Conservation (phyloP, 1,140 invertebrate genomes). For the Glossosoma conforme region DNA sequence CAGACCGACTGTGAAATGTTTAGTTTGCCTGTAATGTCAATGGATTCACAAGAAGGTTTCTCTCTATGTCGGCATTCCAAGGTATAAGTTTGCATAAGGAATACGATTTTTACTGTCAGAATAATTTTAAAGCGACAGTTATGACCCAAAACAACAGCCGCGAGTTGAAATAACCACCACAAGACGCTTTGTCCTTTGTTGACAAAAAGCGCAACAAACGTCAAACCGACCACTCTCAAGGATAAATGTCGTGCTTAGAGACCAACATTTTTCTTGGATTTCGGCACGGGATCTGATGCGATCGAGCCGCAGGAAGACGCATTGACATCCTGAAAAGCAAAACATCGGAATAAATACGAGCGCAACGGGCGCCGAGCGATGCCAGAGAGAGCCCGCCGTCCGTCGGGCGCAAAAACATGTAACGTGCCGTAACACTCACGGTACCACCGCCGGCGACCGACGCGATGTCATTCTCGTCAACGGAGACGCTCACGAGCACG, state of each 20-base stretch:
- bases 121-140: too few species aligned
- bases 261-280: neutral
- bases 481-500: constrained; percentile 55
- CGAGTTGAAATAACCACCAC: neutral
- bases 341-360: constrained; percentile 13
- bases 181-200: constrained; percentile 25
- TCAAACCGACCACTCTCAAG: constrained; percentile 20
- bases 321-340: constrained; percentile 3
- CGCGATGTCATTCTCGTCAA: constrained; percentile 45
- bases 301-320: constrained; percentile 1
- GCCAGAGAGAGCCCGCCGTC: constrained; percentile 16
- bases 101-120: too few species aligned
- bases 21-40: too few species aligned
- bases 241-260: constrained; percentile 12
- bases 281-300: constrained; percentile 6
- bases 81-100: too few species aligned
- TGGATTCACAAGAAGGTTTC: too few species aligned
- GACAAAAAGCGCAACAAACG: constrained; percentile 26
- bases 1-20: too few species aligned
- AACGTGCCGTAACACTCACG: constrained; percentile 20
- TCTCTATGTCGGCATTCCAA: too few species aligned
- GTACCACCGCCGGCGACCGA: constrained; percentile 40
- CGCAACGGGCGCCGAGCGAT: constrained; percentile 22
- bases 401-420: constrained; percentile 23
- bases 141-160: too few species aligned